Percentiles rank a stretch among this genome's conserved stretches.
phyloP scores from a whole-genome alignment of 2,113 vertebrate genomes.

The Upupa epops region DNA sequence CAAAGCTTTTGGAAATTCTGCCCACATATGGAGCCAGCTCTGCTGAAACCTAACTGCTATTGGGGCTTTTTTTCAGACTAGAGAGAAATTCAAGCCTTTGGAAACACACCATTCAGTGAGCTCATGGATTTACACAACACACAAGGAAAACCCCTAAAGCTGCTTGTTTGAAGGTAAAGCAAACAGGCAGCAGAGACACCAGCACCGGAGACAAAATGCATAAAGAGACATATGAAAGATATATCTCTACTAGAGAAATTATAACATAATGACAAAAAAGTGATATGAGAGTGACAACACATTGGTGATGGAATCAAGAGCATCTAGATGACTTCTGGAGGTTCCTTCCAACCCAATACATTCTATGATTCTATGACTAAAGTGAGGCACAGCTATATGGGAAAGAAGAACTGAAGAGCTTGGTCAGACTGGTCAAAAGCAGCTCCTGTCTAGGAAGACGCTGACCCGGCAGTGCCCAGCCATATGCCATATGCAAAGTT shows the following conservation, averaged over 20 bases:
- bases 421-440: background rate
- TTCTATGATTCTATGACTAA: background rate
- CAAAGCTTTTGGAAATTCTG: background rate
- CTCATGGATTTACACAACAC: background rate
- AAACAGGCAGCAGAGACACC: background rate
- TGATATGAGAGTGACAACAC: background rate
- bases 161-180: background rate
- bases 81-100: background rate
- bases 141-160: background rate
- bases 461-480: background rate
- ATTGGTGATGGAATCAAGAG: background rate
- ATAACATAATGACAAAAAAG: background rate
- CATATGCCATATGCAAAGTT: background rate
- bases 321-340: too few species aligned
- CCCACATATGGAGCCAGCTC: rapidly evolving
- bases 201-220: background rate
- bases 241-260: rapidly evolving
- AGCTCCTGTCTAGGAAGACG: background rate
- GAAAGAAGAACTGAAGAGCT: background rate
- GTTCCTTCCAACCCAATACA: too few species aligned
- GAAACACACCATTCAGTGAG: background rate
- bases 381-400: background rate
- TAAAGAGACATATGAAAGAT: background rate
- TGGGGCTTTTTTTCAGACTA: background rate
- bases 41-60: background rate